phyloP scores from a whole-genome alignment of 2,797 vertebrate genomes.

The Aotus griseimembra region DNA sequence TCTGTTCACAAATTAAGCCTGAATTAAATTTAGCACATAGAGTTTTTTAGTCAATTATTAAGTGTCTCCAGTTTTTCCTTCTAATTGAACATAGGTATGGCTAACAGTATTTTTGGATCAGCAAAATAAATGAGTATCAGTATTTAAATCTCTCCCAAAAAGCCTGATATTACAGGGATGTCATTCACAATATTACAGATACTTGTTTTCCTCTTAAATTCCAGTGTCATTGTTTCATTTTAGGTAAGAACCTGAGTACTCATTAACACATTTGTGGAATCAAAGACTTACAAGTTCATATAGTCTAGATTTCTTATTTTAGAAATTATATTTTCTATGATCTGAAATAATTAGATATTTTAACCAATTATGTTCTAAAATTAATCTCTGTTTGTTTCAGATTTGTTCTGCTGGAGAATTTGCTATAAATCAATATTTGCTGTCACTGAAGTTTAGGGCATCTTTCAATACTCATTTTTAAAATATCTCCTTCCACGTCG shows the following conservation, averaged over 20 bases:
- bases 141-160: not conserved
- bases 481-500: not conserved
- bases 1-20: conserved; percentile 79
- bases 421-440: conserved; percentile 53
- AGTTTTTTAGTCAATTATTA: conserved; percentile 75
- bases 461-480: conserved; percentile 54
- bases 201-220: conserved; percentile 11
- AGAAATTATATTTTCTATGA: conserved; percentile 25
- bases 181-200: not conserved
- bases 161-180: not conserved
- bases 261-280: conserved; percentile 21
- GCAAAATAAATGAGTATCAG: not conserved
- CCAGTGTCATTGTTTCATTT: not conserved
- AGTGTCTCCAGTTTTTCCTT: conserved; percentile 45
- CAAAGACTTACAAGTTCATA: not conserved
- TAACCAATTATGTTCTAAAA: conserved; percentile 57
- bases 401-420: conserved; percentile 45
- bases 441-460: not conserved
- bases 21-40: conserved; percentile 54
- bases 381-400: conserved; percentile 57
- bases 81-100: conserved; percentile 34
- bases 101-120: conserved; percentile 51
- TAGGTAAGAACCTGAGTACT: conserved; percentile 40
- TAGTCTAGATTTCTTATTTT: conserved; percentile 36
- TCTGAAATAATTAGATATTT: conserved; percentile 51